phyloP scores from a whole-genome alignment of 1,140 invertebrate species.

The Drosophila lowei region DNA sequence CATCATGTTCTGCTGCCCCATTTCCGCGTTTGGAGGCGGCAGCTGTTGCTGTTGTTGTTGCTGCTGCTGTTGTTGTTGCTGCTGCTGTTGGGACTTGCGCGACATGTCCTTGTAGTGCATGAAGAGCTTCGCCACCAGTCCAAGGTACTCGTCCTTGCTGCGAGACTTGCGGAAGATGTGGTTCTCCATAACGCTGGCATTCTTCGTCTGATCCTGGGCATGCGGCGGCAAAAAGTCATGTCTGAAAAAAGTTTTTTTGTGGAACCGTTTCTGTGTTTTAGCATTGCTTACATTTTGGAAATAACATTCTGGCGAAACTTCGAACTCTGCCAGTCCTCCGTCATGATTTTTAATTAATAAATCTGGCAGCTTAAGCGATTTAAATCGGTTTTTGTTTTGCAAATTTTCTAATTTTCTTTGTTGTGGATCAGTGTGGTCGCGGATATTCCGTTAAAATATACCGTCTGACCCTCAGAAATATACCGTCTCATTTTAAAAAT shows the following conservation, averaged over 20 bases:
- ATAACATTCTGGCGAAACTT: slow-evolving; percentile 90
- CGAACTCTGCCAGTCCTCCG: slow-evolving; percentile 86
- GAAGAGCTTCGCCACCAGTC: slow-evolving; percentile 94
- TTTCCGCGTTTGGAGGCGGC: slow-evolving; percentile 67
- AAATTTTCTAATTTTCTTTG: background rate
- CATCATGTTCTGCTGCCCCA: slow-evolving; percentile 83
- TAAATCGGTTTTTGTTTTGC: no score
- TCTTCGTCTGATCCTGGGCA: slow-evolving; percentile 90
- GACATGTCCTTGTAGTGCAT: slow-evolving; percentile 88
- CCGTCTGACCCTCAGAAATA: no score
- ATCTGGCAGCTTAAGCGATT: no score
- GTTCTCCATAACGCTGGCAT: slow-evolving; percentile 95
- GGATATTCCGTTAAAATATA: no score
- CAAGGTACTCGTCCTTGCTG: slow-evolving; percentile 93
- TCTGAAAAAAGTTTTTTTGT: slow-evolving; percentile 84
- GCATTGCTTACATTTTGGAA: slow-evolving; percentile 88
- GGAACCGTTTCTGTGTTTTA: slow-evolving; percentile 3
- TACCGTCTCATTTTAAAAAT: slow-evolving; percentile 19
- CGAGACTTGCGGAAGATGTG: slow-evolving; percentile 96
- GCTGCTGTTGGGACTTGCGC: slow-evolving; percentile 60
- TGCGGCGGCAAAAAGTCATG: slow-evolving; percentile 93
- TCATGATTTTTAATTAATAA: slow-evolving; percentile 34
- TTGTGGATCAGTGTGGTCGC: no score
- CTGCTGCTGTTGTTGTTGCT: slow-evolving; percentile 54
- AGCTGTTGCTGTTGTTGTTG: slow-evolving; percentile 56